Conservation (phyloP, 2,888 invertebrate genomes). For the Agonopterix heracliana region DNA sequence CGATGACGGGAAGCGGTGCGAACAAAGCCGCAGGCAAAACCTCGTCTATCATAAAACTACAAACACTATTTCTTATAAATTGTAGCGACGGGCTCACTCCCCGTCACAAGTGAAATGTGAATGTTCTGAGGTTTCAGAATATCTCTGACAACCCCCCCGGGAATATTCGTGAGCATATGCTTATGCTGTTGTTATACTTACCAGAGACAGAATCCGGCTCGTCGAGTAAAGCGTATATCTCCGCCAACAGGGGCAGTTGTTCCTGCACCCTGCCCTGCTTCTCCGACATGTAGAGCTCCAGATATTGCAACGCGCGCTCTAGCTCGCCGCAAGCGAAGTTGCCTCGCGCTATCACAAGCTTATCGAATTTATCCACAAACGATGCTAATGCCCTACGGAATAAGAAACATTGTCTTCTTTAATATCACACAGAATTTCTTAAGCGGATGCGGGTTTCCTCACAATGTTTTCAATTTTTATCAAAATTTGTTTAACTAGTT, state of each 20-base stretch:
- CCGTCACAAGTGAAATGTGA: too few relatives aligned
- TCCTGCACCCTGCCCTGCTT: slow-evolving; percentile 72
- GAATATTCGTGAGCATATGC: too few relatives aligned
- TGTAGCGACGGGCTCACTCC: too few relatives aligned
- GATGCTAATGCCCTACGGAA: slow-evolving; percentile 44
- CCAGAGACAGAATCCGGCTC: slow-evolving; percentile 95
- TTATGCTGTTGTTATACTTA: slow-evolving; percentile 27
- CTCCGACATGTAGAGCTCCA: slow-evolving; percentile 83
- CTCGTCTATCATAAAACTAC: too few relatives aligned
- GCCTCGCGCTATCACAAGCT: slow-evolving; percentile 81
- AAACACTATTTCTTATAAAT: too few relatives aligned
- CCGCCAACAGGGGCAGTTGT: slow-evolving; percentile 79
- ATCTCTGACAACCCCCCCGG: too few relatives aligned
- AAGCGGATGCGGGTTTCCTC: too few relatives aligned
- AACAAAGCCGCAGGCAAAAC: too few relatives aligned
- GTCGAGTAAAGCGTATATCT: slow-evolving; percentile 91
- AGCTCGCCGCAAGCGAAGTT: slow-evolving; percentile 86
- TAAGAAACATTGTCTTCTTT: background rate
- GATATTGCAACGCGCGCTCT: slow-evolving; percentile 83
- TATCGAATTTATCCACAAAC: slow-evolving; percentile 75
- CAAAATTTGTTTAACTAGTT: too few relatives aligned
- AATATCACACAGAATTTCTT: slow-evolving; percentile 1
- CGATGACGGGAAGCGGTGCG: too few relatives aligned
- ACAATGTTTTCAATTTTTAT: too few relatives aligned
- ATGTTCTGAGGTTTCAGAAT: too few relatives aligned